Percentiles rank a stretch among this genome's conserved stretches.
These are phyloP conservation scores for Drosophila sordidula DNA, from an alignment of 2,888 invertebrate genomes.

Conservation along the genomic window DNA sequence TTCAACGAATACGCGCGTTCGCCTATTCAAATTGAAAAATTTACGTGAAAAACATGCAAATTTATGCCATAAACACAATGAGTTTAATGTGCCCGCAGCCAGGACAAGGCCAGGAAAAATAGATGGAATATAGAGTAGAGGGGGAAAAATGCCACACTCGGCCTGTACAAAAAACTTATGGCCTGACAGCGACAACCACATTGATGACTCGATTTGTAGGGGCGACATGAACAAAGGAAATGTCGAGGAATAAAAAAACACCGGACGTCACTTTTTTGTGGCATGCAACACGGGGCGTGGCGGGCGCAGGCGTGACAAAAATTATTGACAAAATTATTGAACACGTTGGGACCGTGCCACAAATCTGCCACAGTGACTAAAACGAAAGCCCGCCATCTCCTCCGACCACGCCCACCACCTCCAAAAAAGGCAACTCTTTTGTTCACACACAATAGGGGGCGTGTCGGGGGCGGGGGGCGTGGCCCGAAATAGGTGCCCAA, in stretches of 20 bases:
- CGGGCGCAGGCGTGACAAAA: constrained; percentile 36
- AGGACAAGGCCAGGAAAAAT: constrained; percentile 25
- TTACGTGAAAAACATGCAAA: constrained; percentile 80
- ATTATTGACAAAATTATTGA: constrained; percentile 80
- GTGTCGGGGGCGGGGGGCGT: constrained; percentile 11
- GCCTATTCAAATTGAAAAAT: constrained; percentile 80
- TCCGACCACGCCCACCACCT: constrained; percentile 10
- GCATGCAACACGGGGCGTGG: constrained; percentile 24
- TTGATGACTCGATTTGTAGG: constrained; percentile 76
- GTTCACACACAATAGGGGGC: constrained; percentile 6
- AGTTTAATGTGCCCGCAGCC: constrained; percentile 72
- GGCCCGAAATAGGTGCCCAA: constrained; percentile 9
- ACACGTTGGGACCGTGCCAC: constrained; percentile 70
- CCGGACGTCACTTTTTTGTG: constrained; percentile 26
- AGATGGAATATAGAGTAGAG: constrained; percentile 5
- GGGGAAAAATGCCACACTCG: constrained; percentile 31
- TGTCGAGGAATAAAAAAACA: constrained; percentile 13
- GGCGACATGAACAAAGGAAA: constrained; percentile 44
- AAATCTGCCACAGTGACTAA: constrained; percentile 24
- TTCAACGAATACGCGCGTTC: constrained; percentile 36
- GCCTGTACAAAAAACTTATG: constrained; percentile 68
- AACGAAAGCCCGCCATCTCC: constrained; percentile 1
- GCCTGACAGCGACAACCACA: constrained; percentile 55
- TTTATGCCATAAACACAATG: constrained; percentile 82
- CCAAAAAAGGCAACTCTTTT: constrained; percentile 43